Evolutionary conservation across 2,113 vertebrate species (phyloP).

Genomic region (Cepphus grylle): DNA sequence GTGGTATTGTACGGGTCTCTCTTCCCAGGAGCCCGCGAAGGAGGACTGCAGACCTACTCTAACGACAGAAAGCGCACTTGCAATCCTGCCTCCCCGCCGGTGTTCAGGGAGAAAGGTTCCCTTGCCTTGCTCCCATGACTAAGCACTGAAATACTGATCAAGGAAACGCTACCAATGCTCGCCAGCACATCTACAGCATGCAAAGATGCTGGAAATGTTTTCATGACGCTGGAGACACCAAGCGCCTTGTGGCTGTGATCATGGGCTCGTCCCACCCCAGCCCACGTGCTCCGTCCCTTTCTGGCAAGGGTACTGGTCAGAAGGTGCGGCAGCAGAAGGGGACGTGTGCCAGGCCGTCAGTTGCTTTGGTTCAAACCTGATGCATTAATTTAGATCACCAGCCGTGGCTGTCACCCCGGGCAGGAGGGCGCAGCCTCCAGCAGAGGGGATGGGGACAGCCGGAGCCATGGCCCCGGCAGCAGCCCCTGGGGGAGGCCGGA

Average conservation of each 20-base stretch:
- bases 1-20: accelerated
- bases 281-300: accelerated
- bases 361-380: neutral
- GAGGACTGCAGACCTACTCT: neutral
- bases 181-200: neutral
- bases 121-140: too few species aligned
- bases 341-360: neutral
- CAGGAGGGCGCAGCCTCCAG: neutral
- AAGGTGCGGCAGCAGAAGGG: neutral
- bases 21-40: neutral
- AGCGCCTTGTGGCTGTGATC: accelerated
- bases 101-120: neutral
- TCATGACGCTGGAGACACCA: accelerated
- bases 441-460: neutral
- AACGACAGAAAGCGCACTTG: accelerated
- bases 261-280: neutral
- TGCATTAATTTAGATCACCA: neutral
- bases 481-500: neutral
- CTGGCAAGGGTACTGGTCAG: neutral
- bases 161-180: neutral
- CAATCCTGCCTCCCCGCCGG: accelerated
- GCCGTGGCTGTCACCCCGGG: neutral
- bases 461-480: accelerated
- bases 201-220: neutral
- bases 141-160: neutral